phyloP scores from a whole-genome alignment of 35 echinoderm and acorn worm genomes.

The Patiria miniata region DNA sequence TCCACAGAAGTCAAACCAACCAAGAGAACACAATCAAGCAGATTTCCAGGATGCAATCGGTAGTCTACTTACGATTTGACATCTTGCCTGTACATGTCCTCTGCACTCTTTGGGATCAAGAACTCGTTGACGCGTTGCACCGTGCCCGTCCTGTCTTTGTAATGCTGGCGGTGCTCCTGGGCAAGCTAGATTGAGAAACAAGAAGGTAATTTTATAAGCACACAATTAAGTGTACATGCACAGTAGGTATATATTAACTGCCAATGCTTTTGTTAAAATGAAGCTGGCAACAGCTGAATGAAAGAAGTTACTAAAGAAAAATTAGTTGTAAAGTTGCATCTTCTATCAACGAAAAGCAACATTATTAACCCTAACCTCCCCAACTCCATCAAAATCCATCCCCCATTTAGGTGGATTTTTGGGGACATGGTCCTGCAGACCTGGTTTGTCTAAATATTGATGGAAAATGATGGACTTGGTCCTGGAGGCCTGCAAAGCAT shows the following conservation, averaged over 20 bases:
- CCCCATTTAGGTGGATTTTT: no score
- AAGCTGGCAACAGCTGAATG: neutral
- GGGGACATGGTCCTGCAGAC: no score
- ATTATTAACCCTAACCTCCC: no score
- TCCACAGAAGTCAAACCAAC: neutral
- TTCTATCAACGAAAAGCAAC: no score
- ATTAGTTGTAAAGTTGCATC: neutral
- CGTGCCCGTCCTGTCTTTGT: conserved; percentile 96
- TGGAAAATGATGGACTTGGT: no score
- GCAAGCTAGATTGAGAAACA: conserved; percentile 64
- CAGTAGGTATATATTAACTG: neutral
- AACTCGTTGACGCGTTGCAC: conserved; percentile 81
- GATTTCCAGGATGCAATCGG: neutral
- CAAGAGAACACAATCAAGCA: neutral
- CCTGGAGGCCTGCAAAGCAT: no score
- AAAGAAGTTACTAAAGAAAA: neutral
- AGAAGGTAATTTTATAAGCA: neutral
- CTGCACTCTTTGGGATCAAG: conserved; percentile 84
- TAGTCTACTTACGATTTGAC: conserved; percentile 75
- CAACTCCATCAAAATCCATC: no score
- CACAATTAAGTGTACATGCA: neutral
- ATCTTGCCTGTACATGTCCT: conserved; percentile 84
- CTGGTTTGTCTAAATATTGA: no score
- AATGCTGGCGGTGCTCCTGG: conserved; percentile 91
- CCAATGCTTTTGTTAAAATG: neutral